Evolutionary conservation across 2,888 invertebrate species (phyloP).

Genomic region (Dicranocentrus wangi): DNA sequence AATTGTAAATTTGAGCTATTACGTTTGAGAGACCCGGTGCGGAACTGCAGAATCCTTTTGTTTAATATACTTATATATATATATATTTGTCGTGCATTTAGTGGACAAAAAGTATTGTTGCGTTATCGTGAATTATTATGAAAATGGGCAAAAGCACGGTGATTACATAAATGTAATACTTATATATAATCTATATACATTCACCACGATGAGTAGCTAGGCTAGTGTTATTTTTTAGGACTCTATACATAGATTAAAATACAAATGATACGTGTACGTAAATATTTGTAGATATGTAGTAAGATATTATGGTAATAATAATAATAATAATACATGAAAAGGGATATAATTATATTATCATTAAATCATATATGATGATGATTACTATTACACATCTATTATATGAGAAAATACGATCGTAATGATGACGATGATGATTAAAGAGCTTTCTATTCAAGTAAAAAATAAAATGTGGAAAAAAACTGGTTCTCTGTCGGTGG

Average conservation of each 20-base stretch:
- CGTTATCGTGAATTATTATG: slow-evolving; percentile 1
- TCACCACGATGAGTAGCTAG: not conserved
- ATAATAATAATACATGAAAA: no score
- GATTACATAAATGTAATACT: slow-evolving; percentile 17
- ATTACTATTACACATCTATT: slow-evolving; percentile 20
- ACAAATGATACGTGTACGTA: no score
- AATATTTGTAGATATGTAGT: not conserved
- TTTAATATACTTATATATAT: no score
- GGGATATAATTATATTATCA: slow-evolving; percentile 22
- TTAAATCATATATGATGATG: slow-evolving; percentile 20
- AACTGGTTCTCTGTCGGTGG: not conserved
- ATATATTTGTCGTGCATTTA: no score
- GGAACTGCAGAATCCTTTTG: no score
- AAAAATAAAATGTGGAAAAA: slow-evolving; percentile 51
- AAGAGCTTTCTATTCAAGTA: slow-evolving; percentile 68
- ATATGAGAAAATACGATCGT: slow-evolving; percentile 22
- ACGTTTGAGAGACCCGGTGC: no score
- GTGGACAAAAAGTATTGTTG: no score
- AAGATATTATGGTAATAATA: not conserved
- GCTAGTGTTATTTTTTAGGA: not conserved
- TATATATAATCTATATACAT: not conserved
- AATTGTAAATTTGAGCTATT: no score
- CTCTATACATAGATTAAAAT: no score
- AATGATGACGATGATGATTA: slow-evolving; percentile 61
- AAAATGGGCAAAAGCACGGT: slow-evolving; percentile 37